phyloP scores from a whole-genome alignment of 2,888 invertebrate species.

The Hermaeophaga mercurialis region DNA sequence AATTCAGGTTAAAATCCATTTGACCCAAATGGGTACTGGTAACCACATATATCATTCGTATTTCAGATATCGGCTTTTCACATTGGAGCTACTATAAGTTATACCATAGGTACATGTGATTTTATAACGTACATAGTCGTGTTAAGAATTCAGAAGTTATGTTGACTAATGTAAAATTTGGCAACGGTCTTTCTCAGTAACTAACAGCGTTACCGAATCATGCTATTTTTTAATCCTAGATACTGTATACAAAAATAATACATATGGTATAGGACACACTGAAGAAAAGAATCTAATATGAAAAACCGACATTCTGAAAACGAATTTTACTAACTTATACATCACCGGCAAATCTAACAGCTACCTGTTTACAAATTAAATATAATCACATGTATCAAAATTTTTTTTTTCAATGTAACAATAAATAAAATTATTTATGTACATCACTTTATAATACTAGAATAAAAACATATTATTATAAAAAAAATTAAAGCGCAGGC shows the following conservation, averaged over 20 bases:
- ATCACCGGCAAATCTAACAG: constrained; percentile 17
- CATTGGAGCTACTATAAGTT: not conserved
- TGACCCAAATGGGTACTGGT: constrained; percentile 1
- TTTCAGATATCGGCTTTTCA: constrained; percentile 1
- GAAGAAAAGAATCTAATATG: constrained; percentile 9
- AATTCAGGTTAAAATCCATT: constrained; percentile 3
- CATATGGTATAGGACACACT: not conserved
- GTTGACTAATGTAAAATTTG: no score
- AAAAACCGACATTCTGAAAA: constrained; percentile 12
- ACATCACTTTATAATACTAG: constrained; percentile 32
- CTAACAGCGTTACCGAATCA: not conserved
- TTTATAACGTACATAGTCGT: no score
- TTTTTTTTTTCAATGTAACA: constrained; percentile 38
- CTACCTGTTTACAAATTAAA: constrained; percentile 32
- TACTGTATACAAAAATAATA: not conserved
- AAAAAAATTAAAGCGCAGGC: constrained; percentile 53
- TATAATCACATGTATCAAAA: constrained; percentile 45
- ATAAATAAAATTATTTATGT: constrained; percentile 44
- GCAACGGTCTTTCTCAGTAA: no score
- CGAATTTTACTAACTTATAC: constrained; percentile 21
- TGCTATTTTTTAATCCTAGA: not conserved
- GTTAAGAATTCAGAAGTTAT: no score
- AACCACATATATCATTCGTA: constrained; percentile 5
- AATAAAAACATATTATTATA: constrained; percentile 23
- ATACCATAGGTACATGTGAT: no score